Evolutionary conservation across 2,113 vertebrate species (phyloP).

Genomic region (Oenanthe melanoleuca): DNA sequence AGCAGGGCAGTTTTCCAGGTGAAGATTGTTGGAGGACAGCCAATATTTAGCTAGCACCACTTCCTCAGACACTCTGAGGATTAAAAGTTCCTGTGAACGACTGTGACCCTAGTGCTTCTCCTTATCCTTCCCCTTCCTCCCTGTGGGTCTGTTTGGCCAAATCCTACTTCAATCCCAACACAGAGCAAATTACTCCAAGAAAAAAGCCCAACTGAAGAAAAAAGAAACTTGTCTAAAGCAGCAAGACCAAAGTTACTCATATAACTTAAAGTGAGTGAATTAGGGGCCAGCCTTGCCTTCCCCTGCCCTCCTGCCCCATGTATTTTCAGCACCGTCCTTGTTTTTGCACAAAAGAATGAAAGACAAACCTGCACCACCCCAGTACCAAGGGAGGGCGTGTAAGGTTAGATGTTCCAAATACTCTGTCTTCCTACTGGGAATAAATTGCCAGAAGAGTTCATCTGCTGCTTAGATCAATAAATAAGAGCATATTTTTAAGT

Average conservation of each 20-base stretch:
- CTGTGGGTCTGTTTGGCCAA: fast-evolving
- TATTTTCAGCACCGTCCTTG: background rate
- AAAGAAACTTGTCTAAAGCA: background rate
- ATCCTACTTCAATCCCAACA: background rate
- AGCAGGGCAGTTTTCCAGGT: background rate
- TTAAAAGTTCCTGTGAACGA: background rate
- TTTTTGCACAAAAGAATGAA: background rate
- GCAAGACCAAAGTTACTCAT: background rate
- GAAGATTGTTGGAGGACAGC: background rate
- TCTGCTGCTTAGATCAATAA: background rate
- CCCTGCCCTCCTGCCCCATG: background rate
- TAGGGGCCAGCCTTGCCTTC: background rate
- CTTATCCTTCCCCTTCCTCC: background rate
- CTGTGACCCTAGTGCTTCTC: background rate
- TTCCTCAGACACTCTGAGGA: background rate
- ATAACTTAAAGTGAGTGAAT: background rate
- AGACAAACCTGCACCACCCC: background rate
- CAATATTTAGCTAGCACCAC: background rate
- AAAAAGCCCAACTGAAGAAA: background rate
- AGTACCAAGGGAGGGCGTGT: background rate
- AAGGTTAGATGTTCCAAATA: background rate
- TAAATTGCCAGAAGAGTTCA: background rate
- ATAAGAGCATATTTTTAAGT: background rate
- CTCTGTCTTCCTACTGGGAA: background rate
- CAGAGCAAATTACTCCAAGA: background rate